These are phyloP conservation scores for Hedychridium roseum DNA, from an alignment of 2,888 invertebrate genomes.

Conservation along the genomic window DNA sequence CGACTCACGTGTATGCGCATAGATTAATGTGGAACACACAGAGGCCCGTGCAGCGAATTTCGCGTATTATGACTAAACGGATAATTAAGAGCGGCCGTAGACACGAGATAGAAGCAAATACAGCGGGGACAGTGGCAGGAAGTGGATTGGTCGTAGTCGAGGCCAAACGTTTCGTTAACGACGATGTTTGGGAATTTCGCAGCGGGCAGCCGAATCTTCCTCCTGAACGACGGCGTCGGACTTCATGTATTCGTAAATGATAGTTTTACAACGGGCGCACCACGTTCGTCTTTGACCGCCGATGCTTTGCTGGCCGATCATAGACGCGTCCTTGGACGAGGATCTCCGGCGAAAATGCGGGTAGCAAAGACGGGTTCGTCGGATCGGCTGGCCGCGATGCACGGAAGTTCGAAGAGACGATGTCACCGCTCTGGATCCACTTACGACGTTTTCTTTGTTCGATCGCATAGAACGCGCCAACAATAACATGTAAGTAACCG, in stretches of 20 bases:
- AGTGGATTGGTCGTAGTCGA: not conserved
- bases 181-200: too few relatives aligned
- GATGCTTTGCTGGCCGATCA: conserved; percentile 22
- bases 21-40: not conserved
- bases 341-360: conserved; percentile 14
- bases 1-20: conserved; percentile 10
- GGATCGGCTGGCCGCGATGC: conserved; percentile 30
- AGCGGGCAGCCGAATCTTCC: too few relatives aligned
- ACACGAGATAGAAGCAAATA: too few relatives aligned
- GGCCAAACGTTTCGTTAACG: too few relatives aligned
- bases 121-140: not conserved
- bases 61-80: too few relatives aligned
- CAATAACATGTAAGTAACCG: conserved; percentile 13
- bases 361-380: conserved; percentile 15
- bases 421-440: too few relatives aligned
- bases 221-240: conserved; percentile 24
- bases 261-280: too few relatives aligned
- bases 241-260: conserved; percentile 33
- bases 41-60: conserved; percentile 1
- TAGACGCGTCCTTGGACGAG: conserved; percentile 22
- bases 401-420: conserved; percentile 20
- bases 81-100: not conserved
- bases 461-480: conserved; percentile 35
- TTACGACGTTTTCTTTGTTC: conserved; percentile 18
- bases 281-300: conserved; percentile 3